Percentiles rank a stretch among this genome's conserved stretches.
Conservation (phyloP, 2,113 vertebrate species). For the Athene cunicularia region DNA sequence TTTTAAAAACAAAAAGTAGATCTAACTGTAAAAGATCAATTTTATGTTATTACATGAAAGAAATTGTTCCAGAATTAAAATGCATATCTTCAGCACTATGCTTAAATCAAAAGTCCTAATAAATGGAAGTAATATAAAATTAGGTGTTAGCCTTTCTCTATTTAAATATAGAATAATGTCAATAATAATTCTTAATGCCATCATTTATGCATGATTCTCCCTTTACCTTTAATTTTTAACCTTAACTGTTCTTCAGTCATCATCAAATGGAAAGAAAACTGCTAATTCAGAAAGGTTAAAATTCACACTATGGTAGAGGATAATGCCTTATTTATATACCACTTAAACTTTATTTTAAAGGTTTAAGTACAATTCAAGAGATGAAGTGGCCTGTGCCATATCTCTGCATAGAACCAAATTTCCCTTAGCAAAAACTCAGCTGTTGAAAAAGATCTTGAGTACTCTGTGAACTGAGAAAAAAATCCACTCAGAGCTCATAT, state of each 20-base stretch:
- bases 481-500: not conserved
- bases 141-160: not conserved
- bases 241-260: not conserved
- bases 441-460: not conserved
- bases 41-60: not conserved
- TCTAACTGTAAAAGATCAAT: not conserved
- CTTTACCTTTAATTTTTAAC: not conserved
- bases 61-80: not conserved
- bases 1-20: not conserved
- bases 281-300: not conserved
- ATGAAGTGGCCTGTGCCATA: not conserved
- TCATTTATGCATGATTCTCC: not conserved
- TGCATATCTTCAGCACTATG: not conserved
- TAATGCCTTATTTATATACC: not conserved
- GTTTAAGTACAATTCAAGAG: not conserved
- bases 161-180: not conserved
- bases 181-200: not conserved
- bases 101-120: not conserved
- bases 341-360: constrained; percentile 28
- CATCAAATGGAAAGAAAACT: not conserved
- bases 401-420: not conserved
- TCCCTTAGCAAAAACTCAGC: not conserved
- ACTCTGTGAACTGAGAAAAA: not conserved
- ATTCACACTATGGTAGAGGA: not conserved
- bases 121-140: not conserved